Evolutionary conservation across 2,888 invertebrate species (phyloP).

Genomic region (Diploptera punctata): DNA sequence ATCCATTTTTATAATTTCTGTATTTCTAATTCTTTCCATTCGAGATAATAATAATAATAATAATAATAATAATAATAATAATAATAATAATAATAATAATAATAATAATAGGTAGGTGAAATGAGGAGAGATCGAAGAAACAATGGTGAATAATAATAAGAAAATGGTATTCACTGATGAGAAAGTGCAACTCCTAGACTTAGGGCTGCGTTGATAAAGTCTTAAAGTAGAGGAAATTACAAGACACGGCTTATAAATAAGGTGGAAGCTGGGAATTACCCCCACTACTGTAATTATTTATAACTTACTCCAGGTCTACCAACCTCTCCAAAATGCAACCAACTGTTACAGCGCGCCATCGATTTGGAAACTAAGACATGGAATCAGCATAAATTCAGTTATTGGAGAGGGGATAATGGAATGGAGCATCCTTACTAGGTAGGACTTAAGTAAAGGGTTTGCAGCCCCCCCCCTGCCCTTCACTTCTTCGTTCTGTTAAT

Average conservation of each 20-base stretch:
- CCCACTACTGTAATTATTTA: conserved; percentile 40
- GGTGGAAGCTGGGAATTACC: conserved; percentile 39
- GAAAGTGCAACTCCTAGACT: too few species aligned
- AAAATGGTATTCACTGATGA: too few species aligned
- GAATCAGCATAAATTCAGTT: conserved; percentile 63
- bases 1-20: too few species aligned
- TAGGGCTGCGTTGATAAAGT: conserved; percentile 13
- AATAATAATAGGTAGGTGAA: too few species aligned
- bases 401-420: conserved; percentile 48
- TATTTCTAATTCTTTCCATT: too few species aligned
- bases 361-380: conserved; percentile 53
- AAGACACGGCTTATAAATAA: conserved; percentile 39
- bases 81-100: too few species aligned
- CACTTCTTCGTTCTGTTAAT: conserved; percentile 43
- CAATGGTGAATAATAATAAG: too few species aligned
- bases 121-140: too few species aligned
- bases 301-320: conserved; percentile 11
- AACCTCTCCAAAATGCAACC: not conserved
- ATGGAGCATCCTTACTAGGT: conserved; percentile 28
- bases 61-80: too few species aligned
- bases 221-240: conserved; percentile 33
- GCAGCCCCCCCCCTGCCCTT: conserved; percentile 28
- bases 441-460: conserved; percentile 31
- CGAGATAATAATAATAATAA: too few species aligned
- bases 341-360: not conserved